A percentile compares a stretch with the other conserved stretches of the same genome.
These are phyloP conservation scores for Chelon labrosus DNA, from an alignment of 2,797 vertebrate species.

Conservation along the genomic window DNA sequence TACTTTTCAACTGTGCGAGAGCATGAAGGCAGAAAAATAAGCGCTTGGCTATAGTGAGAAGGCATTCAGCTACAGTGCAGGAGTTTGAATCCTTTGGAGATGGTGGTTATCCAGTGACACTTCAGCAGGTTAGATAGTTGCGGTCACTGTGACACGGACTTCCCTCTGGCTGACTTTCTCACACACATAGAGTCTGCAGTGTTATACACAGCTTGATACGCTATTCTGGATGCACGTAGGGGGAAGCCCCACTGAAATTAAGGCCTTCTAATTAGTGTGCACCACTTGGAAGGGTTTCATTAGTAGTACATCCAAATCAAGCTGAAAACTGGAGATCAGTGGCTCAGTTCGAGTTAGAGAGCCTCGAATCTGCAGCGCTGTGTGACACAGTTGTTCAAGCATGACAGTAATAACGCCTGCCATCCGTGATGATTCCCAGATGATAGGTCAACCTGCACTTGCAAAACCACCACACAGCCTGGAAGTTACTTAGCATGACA, in stretches of 20 bases:
- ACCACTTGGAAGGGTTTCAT: conserved; percentile 31
- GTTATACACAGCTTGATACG: not conserved
- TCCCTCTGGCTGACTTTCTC: not conserved
- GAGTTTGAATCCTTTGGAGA: not conserved
- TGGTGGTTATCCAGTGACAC: conserved; percentile 10
- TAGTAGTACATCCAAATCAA: conserved; percentile 7
- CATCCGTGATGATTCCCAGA: conserved; percentile 12
- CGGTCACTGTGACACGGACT: not conserved
- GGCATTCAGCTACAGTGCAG: not conserved
- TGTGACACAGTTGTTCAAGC: conserved; percentile 35
- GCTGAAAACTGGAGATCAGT: conserved; percentile 5
- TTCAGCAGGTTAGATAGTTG: conserved; percentile 9
- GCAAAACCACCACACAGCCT: conserved; percentile 32
- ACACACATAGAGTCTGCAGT: not conserved
- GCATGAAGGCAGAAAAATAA: not conserved
- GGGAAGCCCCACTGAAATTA: conserved; percentile 21
- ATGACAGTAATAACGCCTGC: conserved; percentile 5
- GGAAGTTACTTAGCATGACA: conserved; percentile 48
- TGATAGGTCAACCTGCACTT: conserved; percentile 36
- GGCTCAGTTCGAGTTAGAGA: conserved; percentile 19
- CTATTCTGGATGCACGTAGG: conserved; percentile 9
- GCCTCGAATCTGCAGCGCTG: conserved; percentile 6
- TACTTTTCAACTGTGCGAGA: not conserved
- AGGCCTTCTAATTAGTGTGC: conserved; percentile 26
- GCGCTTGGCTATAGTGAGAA: not conserved